Evolutionary conservation across 2,888 invertebrate species (phyloP).

Genomic region (Eledona agricola): DNA sequence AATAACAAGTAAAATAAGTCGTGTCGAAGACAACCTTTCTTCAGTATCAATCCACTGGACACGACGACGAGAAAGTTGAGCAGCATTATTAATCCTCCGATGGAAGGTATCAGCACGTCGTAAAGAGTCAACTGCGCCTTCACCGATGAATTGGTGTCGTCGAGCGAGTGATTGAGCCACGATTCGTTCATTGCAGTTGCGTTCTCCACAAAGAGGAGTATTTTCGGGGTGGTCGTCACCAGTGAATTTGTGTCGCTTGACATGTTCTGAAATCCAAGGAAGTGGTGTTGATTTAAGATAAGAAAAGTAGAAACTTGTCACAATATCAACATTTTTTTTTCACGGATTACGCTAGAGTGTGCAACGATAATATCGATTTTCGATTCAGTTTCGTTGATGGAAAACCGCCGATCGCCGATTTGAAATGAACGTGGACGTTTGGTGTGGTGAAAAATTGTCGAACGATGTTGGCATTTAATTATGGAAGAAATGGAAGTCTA

Average conservation of each 20-base stretch:
- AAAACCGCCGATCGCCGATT: no score
- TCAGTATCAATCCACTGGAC: conserved; percentile 72
- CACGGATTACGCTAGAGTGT: no score
- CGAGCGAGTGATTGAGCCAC: no score
- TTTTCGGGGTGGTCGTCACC: conserved; percentile 3
- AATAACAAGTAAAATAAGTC: no score
- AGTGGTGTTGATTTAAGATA: conserved; percentile 22
- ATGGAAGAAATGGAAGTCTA: no score
- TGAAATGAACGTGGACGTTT: no score
- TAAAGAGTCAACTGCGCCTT: conserved; percentile 64
- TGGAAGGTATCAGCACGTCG: conserved; percentile 66
- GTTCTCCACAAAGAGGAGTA: not conserved
- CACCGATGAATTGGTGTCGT: conserved; percentile 31
- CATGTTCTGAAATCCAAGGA: conserved; percentile 15
- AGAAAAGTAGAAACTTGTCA: conserved; percentile 1
- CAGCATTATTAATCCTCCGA: conserved; percentile 67
- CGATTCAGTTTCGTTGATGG: no score
- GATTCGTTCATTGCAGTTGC: conserved; percentile 11
- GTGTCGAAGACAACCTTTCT: no score
- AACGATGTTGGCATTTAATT: no score
- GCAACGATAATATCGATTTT: no score
- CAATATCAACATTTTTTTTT: no score
- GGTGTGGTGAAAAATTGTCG: no score
- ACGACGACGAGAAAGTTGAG: conserved; percentile 71
- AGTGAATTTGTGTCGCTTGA: conserved; percentile 2